Evolutionary conservation across 2,888 invertebrate genomes (phyloP).

Genomic region (Xanthostigma xanthostigma): DNA sequence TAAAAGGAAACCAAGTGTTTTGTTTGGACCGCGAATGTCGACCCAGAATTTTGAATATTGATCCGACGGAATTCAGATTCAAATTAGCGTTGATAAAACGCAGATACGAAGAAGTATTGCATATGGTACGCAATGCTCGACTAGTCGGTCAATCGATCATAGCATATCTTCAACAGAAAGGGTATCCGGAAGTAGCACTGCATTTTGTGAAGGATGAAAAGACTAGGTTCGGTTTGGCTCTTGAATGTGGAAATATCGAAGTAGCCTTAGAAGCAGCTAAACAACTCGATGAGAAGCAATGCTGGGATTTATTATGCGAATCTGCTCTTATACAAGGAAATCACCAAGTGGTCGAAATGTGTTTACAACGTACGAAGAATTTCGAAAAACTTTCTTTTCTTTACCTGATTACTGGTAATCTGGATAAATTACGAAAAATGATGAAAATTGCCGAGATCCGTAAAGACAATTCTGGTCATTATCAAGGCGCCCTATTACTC

Average conservation of each 20-base stretch:
- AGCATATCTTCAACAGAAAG: slow-evolving; percentile 96
- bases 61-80: slow-evolving; percentile 96
- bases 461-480: slow-evolving; percentile 92
- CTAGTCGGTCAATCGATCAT: slow-evolving; percentile 98
- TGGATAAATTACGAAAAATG: slow-evolving; percentile 96
- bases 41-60: slow-evolving; percentile 81
- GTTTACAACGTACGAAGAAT: slow-evolving; percentile 97
- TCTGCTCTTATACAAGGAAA: slow-evolving; percentile 90
- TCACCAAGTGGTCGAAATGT: slow-evolving; percentile 95
- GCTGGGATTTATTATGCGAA: slow-evolving; percentile 92
- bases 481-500: slow-evolving; percentile 82
- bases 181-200: slow-evolving; percentile 96
- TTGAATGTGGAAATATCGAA: slow-evolving; percentile 98
- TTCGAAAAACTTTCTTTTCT: slow-evolving; percentile 97
- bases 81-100: slow-evolving; percentile 93
- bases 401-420: slow-evolving; percentile 94
- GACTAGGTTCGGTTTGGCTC: slow-evolving; percentile 84
- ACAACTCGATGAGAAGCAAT: slow-evolving; percentile 80
- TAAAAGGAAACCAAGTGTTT: slow-evolving; percentile 80
- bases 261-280: slow-evolving; percentile 94
- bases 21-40: slow-evolving; percentile 88
- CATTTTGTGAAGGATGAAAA: slow-evolving; percentile 99
- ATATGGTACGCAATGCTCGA: slow-evolving; percentile 92
- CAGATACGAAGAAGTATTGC: slow-evolving; percentile 83
- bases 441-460: slow-evolving; percentile 98